Conservation (phyloP, 2,888 invertebrate genomes). For the Hemaris fuciformis region DNA sequence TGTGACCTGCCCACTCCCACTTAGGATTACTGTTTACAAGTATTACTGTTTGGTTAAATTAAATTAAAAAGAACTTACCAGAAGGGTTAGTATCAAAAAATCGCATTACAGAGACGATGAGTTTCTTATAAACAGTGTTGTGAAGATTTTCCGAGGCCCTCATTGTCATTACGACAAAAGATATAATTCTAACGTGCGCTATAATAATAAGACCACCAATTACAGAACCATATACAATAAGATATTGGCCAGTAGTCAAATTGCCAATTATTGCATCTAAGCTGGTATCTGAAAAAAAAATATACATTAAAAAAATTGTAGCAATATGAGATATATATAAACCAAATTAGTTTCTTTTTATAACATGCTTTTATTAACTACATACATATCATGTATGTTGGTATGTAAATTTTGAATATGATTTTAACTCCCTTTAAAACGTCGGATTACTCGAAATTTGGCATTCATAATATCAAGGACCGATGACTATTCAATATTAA, state of each 20-base stretch:
- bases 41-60: too few species aligned
- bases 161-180: constrained; percentile 83
- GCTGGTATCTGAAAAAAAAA: constrained; percentile 50
- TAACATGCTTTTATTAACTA: too few species aligned
- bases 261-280: constrained; percentile 52
- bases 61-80: constrained; percentile 69
- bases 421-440: too few species aligned
- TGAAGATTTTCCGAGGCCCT: constrained; percentile 86
- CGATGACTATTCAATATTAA: too few species aligned
- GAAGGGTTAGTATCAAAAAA: constrained; percentile 91
- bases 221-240: constrained; percentile 57
- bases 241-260: constrained; percentile 58
- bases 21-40: too few species aligned
- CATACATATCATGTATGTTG: too few species aligned
- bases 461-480: too few species aligned
- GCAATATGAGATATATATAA: neutral
- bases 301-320: too few species aligned
- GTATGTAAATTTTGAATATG: too few species aligned
- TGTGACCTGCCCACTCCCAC: too few species aligned
- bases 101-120: constrained; percentile 85
- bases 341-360: too few species aligned
- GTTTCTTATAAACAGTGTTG: constrained; percentile 86
- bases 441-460: too few species aligned
- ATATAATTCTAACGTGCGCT: constrained; percentile 76
- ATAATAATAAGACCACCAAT: constrained; percentile 67